Evolutionary conservation across 2,797 vertebrate species (phyloP), one percentile per base, ranked within the genome.

Genomic region (Dermochelys coriacea): DNA sequence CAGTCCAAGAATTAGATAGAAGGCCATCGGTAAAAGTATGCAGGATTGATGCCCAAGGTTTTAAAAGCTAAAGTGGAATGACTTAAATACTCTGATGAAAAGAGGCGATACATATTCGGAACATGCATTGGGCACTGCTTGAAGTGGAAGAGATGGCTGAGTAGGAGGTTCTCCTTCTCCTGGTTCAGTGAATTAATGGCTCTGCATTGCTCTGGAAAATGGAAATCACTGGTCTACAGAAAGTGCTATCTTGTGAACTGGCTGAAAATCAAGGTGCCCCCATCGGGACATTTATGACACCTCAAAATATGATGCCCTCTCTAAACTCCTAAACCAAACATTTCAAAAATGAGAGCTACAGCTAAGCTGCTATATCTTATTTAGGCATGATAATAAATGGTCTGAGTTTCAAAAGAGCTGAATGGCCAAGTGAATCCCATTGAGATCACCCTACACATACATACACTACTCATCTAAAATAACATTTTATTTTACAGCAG

Each of bases 111-210:
- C 15, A 52, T 6, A 74, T 68, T 14, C 0, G 2, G 8, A 41
- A 12, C 4, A 12, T 0, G 64, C 18, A 37, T 37, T 18, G 19
- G 0, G 5, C 64, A 37, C 11, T 81, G 23, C 19, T 64, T 57
- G 34, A 74, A 85, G 51, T 51, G 8, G 27, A 37, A 5, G 5
- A 34, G 18, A 12, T 55, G 1, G 0, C 6, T 50, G 12, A 89
- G 25, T 23, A 11, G 11, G 3, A 0, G 0, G 27, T 49, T 93
- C 85, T 37, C 41, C 4, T 75, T 45, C 25, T 80, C 12, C 0
- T 6, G 1, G 21, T 18, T 85, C n/a, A n/a, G 16, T 54, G 64
- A 74, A 15, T 54, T 21, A 1, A 7, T 16, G 2, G 84, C 2
- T 90, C 81, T 74, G 21, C 27, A 31, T 49, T 29, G 34, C 47